Base-by-base conservation (phyloP, 2,113 vertebrate genomes). In the Oreochromis niloticus region DNA sequence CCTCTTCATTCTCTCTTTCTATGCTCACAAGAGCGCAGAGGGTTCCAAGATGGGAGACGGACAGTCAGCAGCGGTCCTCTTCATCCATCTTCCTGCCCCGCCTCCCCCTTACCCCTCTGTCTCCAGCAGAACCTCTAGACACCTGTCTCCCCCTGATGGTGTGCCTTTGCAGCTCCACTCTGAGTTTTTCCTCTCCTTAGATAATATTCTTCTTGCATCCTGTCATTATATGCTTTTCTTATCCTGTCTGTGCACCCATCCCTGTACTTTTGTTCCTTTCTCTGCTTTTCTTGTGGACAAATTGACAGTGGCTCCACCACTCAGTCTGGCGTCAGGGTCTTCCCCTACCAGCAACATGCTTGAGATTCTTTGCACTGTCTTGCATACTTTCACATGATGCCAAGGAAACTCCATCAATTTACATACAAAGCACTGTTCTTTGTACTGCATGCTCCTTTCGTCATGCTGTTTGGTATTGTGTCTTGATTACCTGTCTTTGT, bases 41-140 rank as follows among this genome's bases (percentile, higher is more conserved):
- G 68, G 96, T 95, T 92, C 94, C 57, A 56, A 95, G 95, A 97
- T 96, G 88, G 95, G 96, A 97, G 97, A 97, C 96, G 94, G 95
- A 95, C 89, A 83, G 96, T 55, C 97, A 94, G 97, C 96, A 86
- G 96, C 96, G 92, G 91, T 86, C 95, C 86, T 88, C 5, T 95
- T 93, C 96, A 96, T 96, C 96, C 95, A 95, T 97, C 96, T 97
- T 95, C 90, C 95, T 91, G 81, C 90, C 95, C 92, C 63, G n/a
- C 84, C 83, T 81, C 61, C 55, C 85, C 66, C 85, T 75, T 78
- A 71, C 85, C 87, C 85, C 86, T 85, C 81, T 36, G 82, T 93
- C 93, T 93, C 91, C 96, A 95, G 86, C 82, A 61, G 93, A 93
- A 93, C 93, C 91, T 92, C 88, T 92, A 95, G 94, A 94, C 95